Conservation (phyloP, 2,888 invertebrate species). For the Cataglyphis cursor region DNA sequence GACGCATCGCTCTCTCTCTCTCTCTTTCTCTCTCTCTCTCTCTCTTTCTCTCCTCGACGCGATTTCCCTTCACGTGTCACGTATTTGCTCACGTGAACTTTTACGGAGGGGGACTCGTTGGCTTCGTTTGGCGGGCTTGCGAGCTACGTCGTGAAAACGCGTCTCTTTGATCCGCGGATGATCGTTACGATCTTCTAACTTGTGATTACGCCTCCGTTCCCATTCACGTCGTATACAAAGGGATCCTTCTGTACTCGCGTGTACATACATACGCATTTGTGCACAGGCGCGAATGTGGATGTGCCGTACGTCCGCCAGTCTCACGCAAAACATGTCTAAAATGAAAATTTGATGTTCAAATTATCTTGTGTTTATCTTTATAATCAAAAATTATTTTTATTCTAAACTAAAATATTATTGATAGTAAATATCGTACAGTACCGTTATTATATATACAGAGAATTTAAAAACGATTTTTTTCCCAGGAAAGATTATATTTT, state of each 20-base stretch:
- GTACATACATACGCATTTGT: background rate
- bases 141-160: conserved; percentile 40
- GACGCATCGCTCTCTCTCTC: conserved; percentile 9
- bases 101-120: background rate
- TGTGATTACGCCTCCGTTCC: conserved; percentile 31
- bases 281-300: background rate
- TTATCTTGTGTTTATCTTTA: background rate
- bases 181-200: conserved; percentile 57
- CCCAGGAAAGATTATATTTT: too few relatives aligned
- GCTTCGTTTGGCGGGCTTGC: conserved; percentile 44
- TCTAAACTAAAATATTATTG: background rate
- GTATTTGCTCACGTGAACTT: conserved; percentile 46
- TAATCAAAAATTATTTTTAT: background rate
- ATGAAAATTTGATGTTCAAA: background rate
- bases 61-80: conserved; percentile 39
- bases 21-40: too few relatives aligned
- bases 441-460: background rate
- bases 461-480: background rate
- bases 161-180: conserved; percentile 50
- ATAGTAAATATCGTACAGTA: background rate
- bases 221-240: conserved; percentile 41
- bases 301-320: background rate
- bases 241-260: background rate
- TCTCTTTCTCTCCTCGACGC: background rate
- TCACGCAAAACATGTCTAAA: background rate